Evolutionary conservation across 2,888 invertebrate species (phyloP).

Genomic region (Nymphalis urticae): DNA sequence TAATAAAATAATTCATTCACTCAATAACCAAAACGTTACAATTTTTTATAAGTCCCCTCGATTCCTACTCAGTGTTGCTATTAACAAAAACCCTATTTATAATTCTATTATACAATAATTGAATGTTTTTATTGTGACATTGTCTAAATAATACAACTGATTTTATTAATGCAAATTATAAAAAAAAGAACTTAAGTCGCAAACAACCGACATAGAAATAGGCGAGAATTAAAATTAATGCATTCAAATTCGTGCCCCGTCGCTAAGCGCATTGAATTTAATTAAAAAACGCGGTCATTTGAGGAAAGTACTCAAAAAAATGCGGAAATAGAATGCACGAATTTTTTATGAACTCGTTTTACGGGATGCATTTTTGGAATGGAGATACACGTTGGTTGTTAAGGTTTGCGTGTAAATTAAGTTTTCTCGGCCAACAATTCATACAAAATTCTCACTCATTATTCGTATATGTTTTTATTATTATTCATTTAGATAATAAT

Average conservation of each 20-base stretch:
- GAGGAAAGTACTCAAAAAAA: constrained; percentile 25
- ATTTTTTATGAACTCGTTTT: constrained; percentile 18
- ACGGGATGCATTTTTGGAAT: constrained; percentile 10
- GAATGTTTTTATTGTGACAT: neutral
- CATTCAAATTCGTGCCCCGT: constrained; percentile 28
- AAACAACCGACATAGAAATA: constrained; percentile 26
- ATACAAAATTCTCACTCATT: neutral
- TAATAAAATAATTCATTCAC: neutral
- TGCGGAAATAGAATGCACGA: constrained; percentile 23
- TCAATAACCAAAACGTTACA: neutral
- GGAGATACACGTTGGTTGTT: constrained; percentile 17
- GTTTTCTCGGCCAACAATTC: constrained; percentile 2
- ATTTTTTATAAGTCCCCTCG: neutral
- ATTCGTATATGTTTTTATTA: neutral
- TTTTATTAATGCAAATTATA: neutral
- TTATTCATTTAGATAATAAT: neutral
- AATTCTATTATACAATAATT: neutral
- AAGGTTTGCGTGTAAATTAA: constrained; percentile 10
- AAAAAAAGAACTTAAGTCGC: constrained; percentile 20
- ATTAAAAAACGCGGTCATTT: constrained; percentile 35
- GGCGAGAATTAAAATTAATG: constrained; percentile 28
- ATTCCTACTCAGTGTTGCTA: neutral
- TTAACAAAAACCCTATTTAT: neutral
- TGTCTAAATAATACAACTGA: neutral
- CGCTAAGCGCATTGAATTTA: constrained; percentile 32